Conservation (phyloP, 2,888 invertebrate species). For the Aelia acuminata region DNA sequence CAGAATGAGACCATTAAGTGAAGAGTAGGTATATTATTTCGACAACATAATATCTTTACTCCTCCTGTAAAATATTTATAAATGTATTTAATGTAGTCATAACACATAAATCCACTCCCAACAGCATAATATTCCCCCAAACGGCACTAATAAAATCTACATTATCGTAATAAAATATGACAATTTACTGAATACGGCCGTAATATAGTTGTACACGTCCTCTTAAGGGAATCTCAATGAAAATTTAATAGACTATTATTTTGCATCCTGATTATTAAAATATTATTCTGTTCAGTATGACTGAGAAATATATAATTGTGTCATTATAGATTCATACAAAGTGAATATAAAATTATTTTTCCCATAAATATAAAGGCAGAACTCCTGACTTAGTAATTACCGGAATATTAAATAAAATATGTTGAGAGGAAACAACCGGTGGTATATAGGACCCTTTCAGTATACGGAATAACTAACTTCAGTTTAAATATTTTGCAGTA, state of each 20-base stretch:
- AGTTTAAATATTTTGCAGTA: too few species aligned
- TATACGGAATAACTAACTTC: too few species aligned
- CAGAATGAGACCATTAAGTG: neutral
- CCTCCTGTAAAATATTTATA: constrained; percentile 18
- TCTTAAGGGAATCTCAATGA: neutral
- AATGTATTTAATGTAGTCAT: neutral
- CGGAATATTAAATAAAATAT: too few species aligned
- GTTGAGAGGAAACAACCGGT: too few species aligned
- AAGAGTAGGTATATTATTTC: neutral
- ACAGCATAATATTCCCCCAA: neutral
- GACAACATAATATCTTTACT: neutral
- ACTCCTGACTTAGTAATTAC: too few species aligned
- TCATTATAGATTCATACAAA: too few species aligned
- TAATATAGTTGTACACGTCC: neutral
- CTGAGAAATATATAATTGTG: too few species aligned
- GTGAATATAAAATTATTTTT: too few species aligned
- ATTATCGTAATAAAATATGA: neutral
- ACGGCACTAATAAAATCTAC: neutral
- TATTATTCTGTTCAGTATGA: too few species aligned
- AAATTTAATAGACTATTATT: neutral
- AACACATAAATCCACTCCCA: neutral
- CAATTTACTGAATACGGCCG: neutral
- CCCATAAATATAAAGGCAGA: too few species aligned
- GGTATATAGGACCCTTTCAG: too few species aligned
- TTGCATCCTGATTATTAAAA: neutral